Evolutionary conservation across 2,113 vertebrate genomes (phyloP), one percentile per base, ranked within the genome.

Genomic region (Xenopus borealis): DNA sequence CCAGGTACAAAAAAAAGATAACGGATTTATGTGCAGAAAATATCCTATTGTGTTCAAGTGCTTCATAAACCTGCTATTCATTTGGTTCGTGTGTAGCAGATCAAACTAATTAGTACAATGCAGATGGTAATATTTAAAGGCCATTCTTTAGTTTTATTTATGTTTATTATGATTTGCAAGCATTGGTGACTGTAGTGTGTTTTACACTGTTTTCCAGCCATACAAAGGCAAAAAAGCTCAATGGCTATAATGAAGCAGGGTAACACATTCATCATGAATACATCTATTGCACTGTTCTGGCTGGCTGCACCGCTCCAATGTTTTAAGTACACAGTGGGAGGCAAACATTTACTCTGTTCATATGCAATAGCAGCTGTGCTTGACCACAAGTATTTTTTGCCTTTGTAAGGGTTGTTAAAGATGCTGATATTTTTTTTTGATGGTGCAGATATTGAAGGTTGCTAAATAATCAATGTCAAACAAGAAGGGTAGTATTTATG

Each of bases 21-120:
- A 85, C 82, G 59, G 64, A 5, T 53, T 19, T 0, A n/a, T 55
- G 47, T 76, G 69, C 79, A 78, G 72, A 82, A 66, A 78, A 86
- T 81, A 88, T 69, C 47, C 62, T 78, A 46, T 72, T 62, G 58
- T 69, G 33, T 69, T 61, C 44, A 76, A 75, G 45, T 80, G 80
- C 80, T 66, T 61, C 69, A 80, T 77, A 84, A 78, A 19, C 61
- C 2, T 0, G 0, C 3, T 69, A 45, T 81, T 82, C 0, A 71
- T 80, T 80, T 82, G 45, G 65, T 71, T 83, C 79, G 20, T 71
- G 65, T 12, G 17, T 69, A 81, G 71, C 65, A 69, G 80, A 82
- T 85, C 85, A 82, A 86, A 82, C 79, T 80, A 80, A 83, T 88
- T 79, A 69, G 83, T 85, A 75, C 74, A 52, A 78, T 85, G 80